A percentile compares a stretch with the other conserved stretches of the same genome.
Evolutionary conservation across 1,140 invertebrate species (phyloP).

Genomic region (Neodiprion virginianus): DNA sequence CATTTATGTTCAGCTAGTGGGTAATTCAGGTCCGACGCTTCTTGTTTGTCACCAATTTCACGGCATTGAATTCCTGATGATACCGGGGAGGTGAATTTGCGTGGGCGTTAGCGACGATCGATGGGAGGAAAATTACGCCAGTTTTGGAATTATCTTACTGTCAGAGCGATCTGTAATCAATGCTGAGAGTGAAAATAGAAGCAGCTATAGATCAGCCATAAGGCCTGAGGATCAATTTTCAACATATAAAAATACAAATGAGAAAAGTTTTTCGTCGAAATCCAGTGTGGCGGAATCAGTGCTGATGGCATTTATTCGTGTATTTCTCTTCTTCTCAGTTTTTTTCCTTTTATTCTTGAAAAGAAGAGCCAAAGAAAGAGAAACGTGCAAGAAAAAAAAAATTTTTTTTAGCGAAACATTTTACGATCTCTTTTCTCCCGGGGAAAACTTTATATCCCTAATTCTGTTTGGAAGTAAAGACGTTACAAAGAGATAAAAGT

Average conservation of each 20-base stretch:
- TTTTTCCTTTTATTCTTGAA: too few species aligned
- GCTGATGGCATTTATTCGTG: background rate
- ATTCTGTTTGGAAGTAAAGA: constrained; percentile 7
- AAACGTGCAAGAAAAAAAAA: background rate
- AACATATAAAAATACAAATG: background rate
- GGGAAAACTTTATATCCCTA: background rate
- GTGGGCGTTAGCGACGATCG: too few species aligned
- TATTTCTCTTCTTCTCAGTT: background rate
- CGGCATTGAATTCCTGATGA: background rate
- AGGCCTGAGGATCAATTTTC: background rate
- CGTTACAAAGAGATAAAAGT: background rate
- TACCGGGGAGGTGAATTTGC: background rate
- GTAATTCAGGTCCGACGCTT: background rate
- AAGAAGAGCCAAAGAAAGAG: too few species aligned
- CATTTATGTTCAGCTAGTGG: background rate
- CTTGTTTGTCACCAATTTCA: constrained; percentile 7
- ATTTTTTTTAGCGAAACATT: background rate
- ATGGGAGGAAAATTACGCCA: background rate
- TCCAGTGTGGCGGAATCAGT: background rate
- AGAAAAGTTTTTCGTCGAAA: background rate
- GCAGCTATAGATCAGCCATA: too few species aligned
- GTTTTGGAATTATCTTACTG: background rate
- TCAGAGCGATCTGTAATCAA: background rate
- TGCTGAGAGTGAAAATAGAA: too few species aligned
- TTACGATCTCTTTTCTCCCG: background rate